Percentiles rank a stretch among this genome's conserved stretches.
Evolutionary conservation across 1,140 invertebrate genomes (phyloP).

Genomic region (Trichogramma pretiosum): DNA sequence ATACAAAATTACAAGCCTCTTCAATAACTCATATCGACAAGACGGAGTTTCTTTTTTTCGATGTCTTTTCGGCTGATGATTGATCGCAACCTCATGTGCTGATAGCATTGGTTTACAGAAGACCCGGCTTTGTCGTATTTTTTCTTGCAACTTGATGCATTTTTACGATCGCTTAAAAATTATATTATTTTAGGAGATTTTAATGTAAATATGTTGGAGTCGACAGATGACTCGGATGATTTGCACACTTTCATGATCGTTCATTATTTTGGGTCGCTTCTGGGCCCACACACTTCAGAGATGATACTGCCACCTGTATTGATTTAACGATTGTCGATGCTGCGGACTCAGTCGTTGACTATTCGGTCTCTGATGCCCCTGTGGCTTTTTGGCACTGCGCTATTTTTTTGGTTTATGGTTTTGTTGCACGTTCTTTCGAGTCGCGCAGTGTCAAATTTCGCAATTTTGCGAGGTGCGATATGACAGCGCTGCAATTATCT

Average conservation of each 20-base stretch:
- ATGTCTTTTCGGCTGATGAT: too few relatives aligned
- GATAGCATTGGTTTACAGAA: too few relatives aligned
- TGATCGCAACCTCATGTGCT: too few relatives aligned
- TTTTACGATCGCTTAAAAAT: too few relatives aligned
- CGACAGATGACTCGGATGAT: neutral
- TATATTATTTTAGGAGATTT: too few relatives aligned
- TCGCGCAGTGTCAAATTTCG: neutral
- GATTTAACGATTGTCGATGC: neutral
- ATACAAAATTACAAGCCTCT: too few relatives aligned
- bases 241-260: neutral
- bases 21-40: too few relatives aligned
- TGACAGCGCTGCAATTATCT: neutral
- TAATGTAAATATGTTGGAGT: neutral
- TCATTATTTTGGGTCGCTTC: neutral
- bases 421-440: neutral
- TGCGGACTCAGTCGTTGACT: neutral
- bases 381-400: neutral
- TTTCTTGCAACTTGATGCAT: too few relatives aligned
- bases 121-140: too few relatives aligned
- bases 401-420: neutral
- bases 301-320: too few relatives aligned
- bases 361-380: neutral
- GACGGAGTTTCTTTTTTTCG: too few relatives aligned
- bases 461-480: neutral
- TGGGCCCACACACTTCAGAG: too few relatives aligned